Evolutionary conservation across 2,113 vertebrate species (phyloP).

Genomic region (Mesembrinibis cayennensis): DNA sequence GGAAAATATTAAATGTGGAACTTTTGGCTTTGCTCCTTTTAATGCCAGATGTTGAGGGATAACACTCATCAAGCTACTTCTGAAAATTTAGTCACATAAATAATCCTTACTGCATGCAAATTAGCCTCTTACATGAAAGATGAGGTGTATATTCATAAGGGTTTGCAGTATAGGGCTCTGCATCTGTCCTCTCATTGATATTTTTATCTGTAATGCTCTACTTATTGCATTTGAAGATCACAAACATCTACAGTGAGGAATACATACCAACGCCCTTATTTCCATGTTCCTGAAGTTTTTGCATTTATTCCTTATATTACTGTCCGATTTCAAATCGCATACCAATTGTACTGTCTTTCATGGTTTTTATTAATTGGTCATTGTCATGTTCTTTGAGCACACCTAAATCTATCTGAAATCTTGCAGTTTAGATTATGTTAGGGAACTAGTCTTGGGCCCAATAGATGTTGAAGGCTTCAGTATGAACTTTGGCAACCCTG

Average conservation of each 20-base stretch:
- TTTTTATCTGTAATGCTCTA: neutral
- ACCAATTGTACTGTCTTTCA: neutral
- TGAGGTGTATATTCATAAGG: neutral
- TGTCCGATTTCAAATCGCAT: neutral
- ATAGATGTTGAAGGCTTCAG: neutral
- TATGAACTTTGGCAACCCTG: neutral
- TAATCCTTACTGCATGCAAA: neutral
- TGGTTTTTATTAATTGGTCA: neutral
- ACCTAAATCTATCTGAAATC: neutral
- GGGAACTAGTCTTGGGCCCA: neutral
- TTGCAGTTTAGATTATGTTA: neutral
- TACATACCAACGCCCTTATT: neutral
- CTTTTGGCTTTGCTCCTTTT: neutral
- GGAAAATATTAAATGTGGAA: neutral
- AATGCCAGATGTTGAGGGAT: conserved; percentile 7
- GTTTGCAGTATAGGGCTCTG: neutral
- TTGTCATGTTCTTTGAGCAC: neutral
- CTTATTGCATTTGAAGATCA: neutral
- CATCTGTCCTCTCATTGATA: neutral
- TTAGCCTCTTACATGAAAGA: neutral
- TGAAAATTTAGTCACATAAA: neutral
- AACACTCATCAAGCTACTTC: conserved; percentile 1
- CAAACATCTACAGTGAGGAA: neutral
- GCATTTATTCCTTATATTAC: neutral
- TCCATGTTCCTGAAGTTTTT: neutral